Percentiles rank a stretch among this genome's conserved stretches.
phyloP scores from a whole-genome alignment of 2,888 invertebrate genomes.

The Caenorhabditis doughertyi region DNA sequence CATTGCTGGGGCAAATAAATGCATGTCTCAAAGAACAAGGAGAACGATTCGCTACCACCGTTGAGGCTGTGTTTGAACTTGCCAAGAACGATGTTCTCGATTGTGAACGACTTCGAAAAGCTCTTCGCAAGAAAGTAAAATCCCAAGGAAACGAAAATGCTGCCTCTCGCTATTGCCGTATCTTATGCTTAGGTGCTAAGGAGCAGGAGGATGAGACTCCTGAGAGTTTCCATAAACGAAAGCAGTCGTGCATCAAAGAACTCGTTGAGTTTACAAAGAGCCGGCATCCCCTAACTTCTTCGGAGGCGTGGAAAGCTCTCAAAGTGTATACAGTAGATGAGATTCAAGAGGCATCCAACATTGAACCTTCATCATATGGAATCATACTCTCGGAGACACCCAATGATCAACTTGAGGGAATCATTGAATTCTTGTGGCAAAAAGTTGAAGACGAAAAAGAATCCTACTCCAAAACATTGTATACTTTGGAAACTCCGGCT shows the following conservation, averaged over 20 bases:
- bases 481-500: slow-evolving; percentile 4
- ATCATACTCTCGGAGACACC: background rate
- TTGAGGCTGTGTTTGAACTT: slow-evolving; percentile 12
- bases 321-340: slow-evolving; percentile 11
- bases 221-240: slow-evolving; percentile 11
- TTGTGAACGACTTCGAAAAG: background rate
- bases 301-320: slow-evolving; percentile 43
- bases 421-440: slow-evolving; percentile 28
- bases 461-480: slow-evolving; percentile 35
- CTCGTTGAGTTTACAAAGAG: slow-evolving; percentile 28
- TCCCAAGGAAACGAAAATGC: slow-evolving; percentile 25
- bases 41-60: background rate
- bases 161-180: slow-evolving; percentile 22
- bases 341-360: background rate
- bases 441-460: slow-evolving; percentile 34
- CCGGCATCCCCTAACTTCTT: background rate
- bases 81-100: slow-evolving; percentile 9
- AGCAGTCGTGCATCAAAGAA: slow-evolving; percentile 32
- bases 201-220: slow-evolving; percentile 31
- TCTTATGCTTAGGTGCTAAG: slow-evolving; percentile 7
- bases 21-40: slow-evolving; percentile 29
- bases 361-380: background rate
- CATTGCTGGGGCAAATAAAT: background rate
- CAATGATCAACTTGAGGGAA: slow-evolving; percentile 1
- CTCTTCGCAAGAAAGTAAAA: background rate